Percentiles rank a stretch among this genome's conserved stretches.
These are phyloP conservation scores for Pangasius djambal DNA, from an alignment of 2,797 vertebrate genomes.

Conservation along the genomic window DNA sequence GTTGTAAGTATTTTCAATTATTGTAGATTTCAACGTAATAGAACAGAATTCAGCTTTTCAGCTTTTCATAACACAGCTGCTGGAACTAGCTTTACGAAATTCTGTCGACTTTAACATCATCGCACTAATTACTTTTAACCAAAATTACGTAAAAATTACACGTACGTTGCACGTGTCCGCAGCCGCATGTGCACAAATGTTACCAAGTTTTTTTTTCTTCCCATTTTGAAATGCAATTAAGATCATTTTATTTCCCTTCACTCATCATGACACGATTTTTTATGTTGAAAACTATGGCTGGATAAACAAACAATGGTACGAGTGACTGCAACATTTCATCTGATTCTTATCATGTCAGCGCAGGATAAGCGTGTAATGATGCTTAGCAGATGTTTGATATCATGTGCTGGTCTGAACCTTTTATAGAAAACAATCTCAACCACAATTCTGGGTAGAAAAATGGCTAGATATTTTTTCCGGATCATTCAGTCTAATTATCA, in stretches of 20 bases:
- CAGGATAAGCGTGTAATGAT: constrained; percentile 25
- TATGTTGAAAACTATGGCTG: background rate
- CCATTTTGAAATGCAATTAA: background rate
- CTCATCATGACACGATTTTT: background rate
- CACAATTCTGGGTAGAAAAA: constrained; percentile 14
- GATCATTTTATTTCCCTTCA: background rate
- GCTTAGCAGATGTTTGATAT: constrained; percentile 27
- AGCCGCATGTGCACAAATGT: background rate
- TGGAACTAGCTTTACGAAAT: background rate
- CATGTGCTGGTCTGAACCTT: background rate
- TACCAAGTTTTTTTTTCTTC: background rate
- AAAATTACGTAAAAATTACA: no score
- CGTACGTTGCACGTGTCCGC: background rate
- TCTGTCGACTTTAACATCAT: background rate
- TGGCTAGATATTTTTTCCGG: background rate
- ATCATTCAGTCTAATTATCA: background rate
- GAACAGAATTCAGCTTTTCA: background rate
- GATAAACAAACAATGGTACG: constrained; percentile 6
- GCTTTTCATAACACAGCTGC: background rate
- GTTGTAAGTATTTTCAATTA: background rate
- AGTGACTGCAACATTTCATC: constrained; percentile 17
- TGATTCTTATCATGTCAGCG: constrained; percentile 19
- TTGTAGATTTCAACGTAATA: background rate
- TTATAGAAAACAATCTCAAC: background rate
- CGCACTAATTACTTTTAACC: background rate